These are phyloP conservation scores for Antitype chi DNA, from an alignment of 2,888 invertebrate genomes.

Conservation along the genomic window DNA sequence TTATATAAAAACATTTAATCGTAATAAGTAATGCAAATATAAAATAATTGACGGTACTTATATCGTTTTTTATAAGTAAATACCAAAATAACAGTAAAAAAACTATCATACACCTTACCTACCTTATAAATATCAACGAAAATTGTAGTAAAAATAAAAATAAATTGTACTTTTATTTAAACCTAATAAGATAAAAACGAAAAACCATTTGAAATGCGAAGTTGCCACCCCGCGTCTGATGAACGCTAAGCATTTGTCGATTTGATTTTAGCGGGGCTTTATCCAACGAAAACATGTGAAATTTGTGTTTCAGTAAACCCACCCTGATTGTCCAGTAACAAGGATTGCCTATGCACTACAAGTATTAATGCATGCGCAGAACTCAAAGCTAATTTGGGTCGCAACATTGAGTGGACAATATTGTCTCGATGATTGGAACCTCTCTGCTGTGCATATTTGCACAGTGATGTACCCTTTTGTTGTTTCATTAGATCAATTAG, in stretches of 20 bases:
- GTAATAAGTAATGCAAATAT: no score
- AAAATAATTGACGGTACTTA: no score
- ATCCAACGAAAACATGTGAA: background rate
- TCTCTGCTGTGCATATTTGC: constrained; percentile 31
- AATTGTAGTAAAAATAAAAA: no score
- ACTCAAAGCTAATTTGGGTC: constrained; percentile 56
- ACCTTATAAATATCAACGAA: no score
- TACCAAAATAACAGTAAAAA: no score
- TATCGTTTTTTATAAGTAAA: no score
- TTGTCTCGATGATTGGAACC: constrained; percentile 45
- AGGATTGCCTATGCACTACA: constrained; percentile 30
- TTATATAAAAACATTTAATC: no score
- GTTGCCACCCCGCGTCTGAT: no score
- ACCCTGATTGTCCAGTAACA: constrained; percentile 39
- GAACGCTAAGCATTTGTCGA: background rate
- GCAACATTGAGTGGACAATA: constrained; percentile 47
- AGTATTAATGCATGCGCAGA: constrained; percentile 44
- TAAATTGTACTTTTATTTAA: no score
- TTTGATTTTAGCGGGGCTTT: background rate
- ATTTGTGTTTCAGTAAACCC: constrained; percentile 14
- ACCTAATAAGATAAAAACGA: no score
- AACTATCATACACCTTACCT: no score
- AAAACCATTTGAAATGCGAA: no score
- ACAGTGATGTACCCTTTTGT: constrained; percentile 17
- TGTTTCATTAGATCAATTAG: constrained; percentile 30